Evolutionary conservation across 2,113 vertebrate genomes (phyloP), one percentile per base, ranked within the genome.

Genomic region (Salvator merianae): DNA sequence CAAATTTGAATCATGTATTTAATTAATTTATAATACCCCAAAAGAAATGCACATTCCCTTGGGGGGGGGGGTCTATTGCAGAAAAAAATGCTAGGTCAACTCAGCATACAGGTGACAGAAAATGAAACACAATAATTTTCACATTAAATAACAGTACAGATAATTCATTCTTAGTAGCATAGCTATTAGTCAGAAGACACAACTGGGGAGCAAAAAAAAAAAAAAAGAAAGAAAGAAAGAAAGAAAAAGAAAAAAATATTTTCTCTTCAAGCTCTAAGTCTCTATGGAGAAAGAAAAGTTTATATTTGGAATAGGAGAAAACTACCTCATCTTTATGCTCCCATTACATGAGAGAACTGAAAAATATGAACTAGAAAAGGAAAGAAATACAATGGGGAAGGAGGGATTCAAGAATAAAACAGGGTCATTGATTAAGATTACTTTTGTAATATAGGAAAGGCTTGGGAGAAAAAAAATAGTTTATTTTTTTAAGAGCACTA

Each of bases 171-270:
- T 34, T 71, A 50, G 26, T 77, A 59, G 76, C 66, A 79, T 36
- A 70, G 86, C 55, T 81, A 66, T 9, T 7, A 70, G 16, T 40
- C 83, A 78, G 53, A 84, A n/a, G 30, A 71, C 76, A 79, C 71
- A 72, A 84, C 63, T 32, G 36, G 76, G 26, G 40, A n/a, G 40
- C n/a, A 74, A 4, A 79, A 7, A 73, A 1, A 43, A 71, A 26
- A n/a, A n/a, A n/a, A n/a, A n/a, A n/a, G n/a, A n/a, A n/a, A n/a
- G n/a, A n/a, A n/a, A n/a, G n/a, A n/a, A n/a, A n/a, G n/a, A n/a
- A n/a, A n/a, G n/a, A n/a, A n/a, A n/a, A n/a, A n/a, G n/a, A n/a
- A n/a, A n/a, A 5, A n/a, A 0, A 65, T 84, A 89, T 89, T 5
- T 88, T 89, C 7, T 82, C 2, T 80, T 89, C 9, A n/a, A 30